phyloP scores from a whole-genome alignment of 2,113 vertebrate genomes.

The Oncorhynchus mykiss region DNA sequence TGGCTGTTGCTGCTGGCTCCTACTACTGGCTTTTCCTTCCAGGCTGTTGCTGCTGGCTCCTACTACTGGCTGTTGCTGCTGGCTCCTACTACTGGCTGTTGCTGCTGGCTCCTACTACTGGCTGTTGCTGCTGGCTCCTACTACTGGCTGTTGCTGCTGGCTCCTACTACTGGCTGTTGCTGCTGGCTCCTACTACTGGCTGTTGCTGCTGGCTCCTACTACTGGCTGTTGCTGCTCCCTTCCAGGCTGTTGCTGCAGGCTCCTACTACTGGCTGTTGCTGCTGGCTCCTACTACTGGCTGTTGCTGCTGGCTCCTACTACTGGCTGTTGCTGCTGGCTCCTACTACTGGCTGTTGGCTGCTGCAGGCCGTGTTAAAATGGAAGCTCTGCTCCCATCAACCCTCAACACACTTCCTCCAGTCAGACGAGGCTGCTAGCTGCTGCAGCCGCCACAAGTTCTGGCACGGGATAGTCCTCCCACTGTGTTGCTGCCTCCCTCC shows the following conservation, averaged over 20 bases:
- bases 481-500: conserved; percentile 50
- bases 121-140: not conserved
- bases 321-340: not conserved
- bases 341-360: not conserved
- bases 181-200: not conserved
- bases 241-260: not conserved
- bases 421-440: conserved; percentile 32
- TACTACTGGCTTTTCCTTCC: not conserved
- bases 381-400: conserved; percentile 19
- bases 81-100: not conserved
- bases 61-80: not conserved
- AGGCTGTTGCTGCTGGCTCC: not conserved
- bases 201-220: no score
- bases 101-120: not conserved
- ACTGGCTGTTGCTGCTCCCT: no score
- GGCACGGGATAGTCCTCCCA: conserved; percentile 70
- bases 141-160: not conserved
- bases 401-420: conserved; percentile 48
- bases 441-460: conserved; percentile 68
- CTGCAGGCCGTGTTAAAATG: conserved; percentile 13
- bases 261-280: not conserved
- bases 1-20: not conserved
- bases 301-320: not conserved
- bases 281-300: not conserved
- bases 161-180: not conserved